Percentiles rank a stretch among this genome's conserved stretches.
These are phyloP conservation scores for Muscicapa striata DNA, from an alignment of 2,797 vertebrate species.

Conservation along the genomic window DNA sequence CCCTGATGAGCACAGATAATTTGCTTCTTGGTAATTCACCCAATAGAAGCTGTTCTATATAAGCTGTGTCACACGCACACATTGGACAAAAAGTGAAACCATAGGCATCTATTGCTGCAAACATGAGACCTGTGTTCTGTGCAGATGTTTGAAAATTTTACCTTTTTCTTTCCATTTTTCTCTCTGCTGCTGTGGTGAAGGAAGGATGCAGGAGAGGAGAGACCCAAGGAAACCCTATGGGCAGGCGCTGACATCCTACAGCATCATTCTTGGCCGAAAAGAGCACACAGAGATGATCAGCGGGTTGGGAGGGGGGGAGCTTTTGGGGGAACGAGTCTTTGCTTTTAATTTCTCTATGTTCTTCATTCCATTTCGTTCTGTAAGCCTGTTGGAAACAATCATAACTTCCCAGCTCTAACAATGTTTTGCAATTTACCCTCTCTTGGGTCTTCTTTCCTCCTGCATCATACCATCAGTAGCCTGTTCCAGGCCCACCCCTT, in stretches of 20 bases:
- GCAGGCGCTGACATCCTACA: constrained; percentile 81
- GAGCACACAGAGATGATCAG: constrained; percentile 70
- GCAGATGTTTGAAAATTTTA: not conserved
- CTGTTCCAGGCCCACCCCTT: not conserved
- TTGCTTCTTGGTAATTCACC: not conserved
- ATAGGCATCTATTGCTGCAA: not conserved
- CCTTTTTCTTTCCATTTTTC: not conserved
- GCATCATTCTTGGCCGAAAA: constrained; percentile 81
- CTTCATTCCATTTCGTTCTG: constrained; percentile 65
- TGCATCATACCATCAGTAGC: not conserved
- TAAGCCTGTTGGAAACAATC: constrained; percentile 55
- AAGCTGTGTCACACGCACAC: not conserved
- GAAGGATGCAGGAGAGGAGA: constrained; percentile 62
- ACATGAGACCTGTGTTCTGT: not conserved
- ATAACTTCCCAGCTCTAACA: constrained; percentile 35
- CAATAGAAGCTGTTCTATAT: not conserved
- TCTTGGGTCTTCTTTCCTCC: constrained; percentile 9
- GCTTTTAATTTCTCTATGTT: constrained; percentile 74
- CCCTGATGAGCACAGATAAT: not conserved
- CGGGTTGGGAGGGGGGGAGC: constrained; percentile 69
- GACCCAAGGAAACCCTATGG: constrained; percentile 46
- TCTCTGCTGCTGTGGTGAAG: not conserved
- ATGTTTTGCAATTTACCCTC: constrained; percentile 48
- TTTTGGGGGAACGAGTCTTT: constrained; percentile 73
- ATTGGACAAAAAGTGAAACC: not conserved